Evolutionary conservation across 2,113 vertebrate genomes (phyloP).

Genomic region (Neofelis nebulosa): DNA sequence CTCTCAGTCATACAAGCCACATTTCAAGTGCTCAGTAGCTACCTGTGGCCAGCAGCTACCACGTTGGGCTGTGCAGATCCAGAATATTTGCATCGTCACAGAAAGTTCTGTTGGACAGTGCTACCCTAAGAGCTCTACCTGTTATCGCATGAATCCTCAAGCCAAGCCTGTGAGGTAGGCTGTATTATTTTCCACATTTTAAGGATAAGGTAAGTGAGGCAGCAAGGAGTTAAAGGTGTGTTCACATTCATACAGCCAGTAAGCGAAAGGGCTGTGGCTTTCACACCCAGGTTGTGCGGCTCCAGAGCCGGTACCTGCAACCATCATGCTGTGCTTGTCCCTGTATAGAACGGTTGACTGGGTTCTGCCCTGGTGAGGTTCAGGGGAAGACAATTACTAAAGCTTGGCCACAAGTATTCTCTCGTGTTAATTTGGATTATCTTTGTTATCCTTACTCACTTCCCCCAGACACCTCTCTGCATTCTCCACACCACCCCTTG

Average conservation of each 20-base stretch:
- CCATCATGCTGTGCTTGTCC: not conserved
- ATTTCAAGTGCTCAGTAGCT: not conserved
- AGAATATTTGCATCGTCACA: not conserved
- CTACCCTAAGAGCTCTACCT: not conserved
- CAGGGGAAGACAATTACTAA: not conserved
- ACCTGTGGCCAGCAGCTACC: not conserved
- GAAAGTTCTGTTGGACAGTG: not conserved
- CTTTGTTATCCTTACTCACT: constrained; percentile 10
- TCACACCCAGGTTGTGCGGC: not conserved
- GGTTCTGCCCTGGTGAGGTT: not conserved
- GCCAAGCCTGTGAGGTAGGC: not conserved
- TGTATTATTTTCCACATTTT: constrained; percentile 1
- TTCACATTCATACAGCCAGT: not conserved
- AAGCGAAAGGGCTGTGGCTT: not conserved
- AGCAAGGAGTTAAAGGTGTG: not conserved
- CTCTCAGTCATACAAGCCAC: not conserved
- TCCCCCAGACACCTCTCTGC: not conserved
- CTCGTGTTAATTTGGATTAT: not conserved
- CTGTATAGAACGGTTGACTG: not conserved
- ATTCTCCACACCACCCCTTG: not conserved
- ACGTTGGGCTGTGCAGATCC: not conserved
- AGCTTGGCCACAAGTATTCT: not conserved
- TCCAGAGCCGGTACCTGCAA: not conserved
- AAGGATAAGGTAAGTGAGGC: not conserved
- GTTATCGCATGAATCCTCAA: not conserved